Evolutionary conservation across 2,113 vertebrate species (phyloP).

Genomic region (Dromaius novaehollandiae): DNA sequence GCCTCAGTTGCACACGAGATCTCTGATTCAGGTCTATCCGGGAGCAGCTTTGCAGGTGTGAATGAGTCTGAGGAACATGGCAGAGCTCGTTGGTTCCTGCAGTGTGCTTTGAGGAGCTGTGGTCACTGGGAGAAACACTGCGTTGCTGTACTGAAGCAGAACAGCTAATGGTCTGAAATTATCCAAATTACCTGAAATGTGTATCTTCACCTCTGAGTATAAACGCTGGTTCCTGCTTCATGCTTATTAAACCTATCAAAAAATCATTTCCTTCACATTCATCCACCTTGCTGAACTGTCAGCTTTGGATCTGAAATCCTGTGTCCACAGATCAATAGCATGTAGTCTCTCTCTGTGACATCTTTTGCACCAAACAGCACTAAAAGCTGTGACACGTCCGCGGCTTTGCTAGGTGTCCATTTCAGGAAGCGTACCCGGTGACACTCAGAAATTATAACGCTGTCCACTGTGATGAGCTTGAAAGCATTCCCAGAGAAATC

Average conservation of each 20-base stretch:
- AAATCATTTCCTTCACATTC: background rate
- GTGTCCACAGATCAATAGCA: rapidly evolving
- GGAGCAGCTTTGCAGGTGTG: background rate
- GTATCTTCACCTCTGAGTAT: background rate
- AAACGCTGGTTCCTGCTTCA: background rate
- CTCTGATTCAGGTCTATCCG: background rate
- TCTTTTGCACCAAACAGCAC: background rate
- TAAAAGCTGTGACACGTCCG: background rate
- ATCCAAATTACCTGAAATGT: background rate
- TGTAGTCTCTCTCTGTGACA: background rate
- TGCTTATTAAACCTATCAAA: background rate
- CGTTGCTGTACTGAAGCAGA: background rate
- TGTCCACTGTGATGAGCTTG: rapidly evolving
- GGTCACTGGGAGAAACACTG: background rate
- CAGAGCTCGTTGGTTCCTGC: background rate
- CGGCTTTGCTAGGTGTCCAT: background rate
- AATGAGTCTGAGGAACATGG: background rate
- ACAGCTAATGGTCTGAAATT: too few species aligned
- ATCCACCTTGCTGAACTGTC: background rate
- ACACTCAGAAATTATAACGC: background rate
- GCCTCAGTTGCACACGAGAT: background rate
- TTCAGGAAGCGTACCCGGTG: background rate
- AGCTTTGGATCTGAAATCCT: background rate
- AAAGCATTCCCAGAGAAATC: background rate
- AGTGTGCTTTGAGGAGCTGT: background rate